Conservation (phyloP, 2,888 invertebrate species). For the Chymomyza amoena region DNA sequence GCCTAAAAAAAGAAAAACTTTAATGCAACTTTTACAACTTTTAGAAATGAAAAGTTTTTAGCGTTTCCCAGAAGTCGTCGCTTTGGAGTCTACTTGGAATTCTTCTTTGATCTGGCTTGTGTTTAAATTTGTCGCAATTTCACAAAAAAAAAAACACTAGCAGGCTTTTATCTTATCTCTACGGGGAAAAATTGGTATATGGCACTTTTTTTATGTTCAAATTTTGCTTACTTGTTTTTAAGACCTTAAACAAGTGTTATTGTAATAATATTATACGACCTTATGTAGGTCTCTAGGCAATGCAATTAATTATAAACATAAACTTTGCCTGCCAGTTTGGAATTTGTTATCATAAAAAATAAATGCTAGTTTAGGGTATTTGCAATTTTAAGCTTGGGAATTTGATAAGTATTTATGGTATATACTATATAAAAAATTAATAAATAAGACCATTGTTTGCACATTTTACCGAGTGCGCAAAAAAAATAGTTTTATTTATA, state of each 20-base stretch:
- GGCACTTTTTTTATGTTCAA: not conserved
- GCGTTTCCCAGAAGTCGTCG: not conserved
- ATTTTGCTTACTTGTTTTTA: slow-evolving; percentile 29
- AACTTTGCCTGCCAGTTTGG: not conserved
- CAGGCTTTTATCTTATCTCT: slow-evolving; percentile 45
- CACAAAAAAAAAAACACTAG: not conserved
- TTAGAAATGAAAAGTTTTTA: not conserved
- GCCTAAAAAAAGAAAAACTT: not conserved
- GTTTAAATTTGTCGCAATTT: slow-evolving; percentile 19
- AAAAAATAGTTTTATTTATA: not conserved
- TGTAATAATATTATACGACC: not conserved
- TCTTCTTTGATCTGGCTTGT: slow-evolving; percentile 4
- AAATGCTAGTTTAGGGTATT: not conserved
- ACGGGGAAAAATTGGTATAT: not conserved
- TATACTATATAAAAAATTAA: no score
- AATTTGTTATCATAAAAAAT: not conserved
- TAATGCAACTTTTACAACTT: not conserved
- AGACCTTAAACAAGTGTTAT: not conserved
- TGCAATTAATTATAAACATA: not conserved
- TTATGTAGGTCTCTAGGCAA: not conserved
- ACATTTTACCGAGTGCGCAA: not conserved
- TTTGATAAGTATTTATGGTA: not conserved
- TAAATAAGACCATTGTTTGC: not conserved
- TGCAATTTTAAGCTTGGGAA: not conserved
- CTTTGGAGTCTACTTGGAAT: slow-evolving; percentile 7